Evolutionary conservation across 2,888 invertebrate genomes (phyloP), one percentile per base, ranked within the genome.

Genomic region (Ormia ochracea): DNA sequence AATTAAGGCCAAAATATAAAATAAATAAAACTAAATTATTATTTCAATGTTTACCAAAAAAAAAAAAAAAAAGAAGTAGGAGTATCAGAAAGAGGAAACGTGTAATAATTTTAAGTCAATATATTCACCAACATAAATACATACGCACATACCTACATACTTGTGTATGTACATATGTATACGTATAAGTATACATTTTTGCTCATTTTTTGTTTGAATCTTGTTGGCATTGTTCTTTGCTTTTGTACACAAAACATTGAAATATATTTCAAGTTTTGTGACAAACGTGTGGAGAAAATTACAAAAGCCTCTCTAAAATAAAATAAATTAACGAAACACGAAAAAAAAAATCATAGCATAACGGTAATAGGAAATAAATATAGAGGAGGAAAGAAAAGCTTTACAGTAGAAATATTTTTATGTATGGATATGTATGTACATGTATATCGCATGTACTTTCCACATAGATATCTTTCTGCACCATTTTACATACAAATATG

Each of bases 1-100:
- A 76, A 80, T 80, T 80, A 76, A 80, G 80, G 80, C 80, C 76
- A 77, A 76, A 76, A 76, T 38, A 31, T 21, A 76, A 28, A 52
- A 52, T 45, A 23, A 31, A 23, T 23, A 58, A 48, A 28, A 28
- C 31, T 12, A 31, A 66, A 21, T 56, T 23, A 23, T 17, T 36
- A 38, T 56, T 33, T 69, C 54, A 56, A 68, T 54, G 28, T 43
- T 26, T 26, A n/a, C 2, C 5, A 23, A n/a, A n/a, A n/a, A n/a
- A n/a, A n/a, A 12, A 21, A 43, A 33, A 61, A 33, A 33, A 33
- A 4, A 58, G 48, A 19, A 45, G 69, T 45, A 17, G 14, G 23
- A 45, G 61, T 54, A 6, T 31, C 3, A 50, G 14, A 28, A 28
- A 50, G 7, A 26, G 14, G 17, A 50, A 17, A 28, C 1, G 12